A percentile compares a stretch with the other conserved stretches of the same genome.
These are phyloP conservation scores for Poicephalus meyeri DNA, from an alignment of 2,113 vertebrate species.

Conservation along the genomic window DNA sequence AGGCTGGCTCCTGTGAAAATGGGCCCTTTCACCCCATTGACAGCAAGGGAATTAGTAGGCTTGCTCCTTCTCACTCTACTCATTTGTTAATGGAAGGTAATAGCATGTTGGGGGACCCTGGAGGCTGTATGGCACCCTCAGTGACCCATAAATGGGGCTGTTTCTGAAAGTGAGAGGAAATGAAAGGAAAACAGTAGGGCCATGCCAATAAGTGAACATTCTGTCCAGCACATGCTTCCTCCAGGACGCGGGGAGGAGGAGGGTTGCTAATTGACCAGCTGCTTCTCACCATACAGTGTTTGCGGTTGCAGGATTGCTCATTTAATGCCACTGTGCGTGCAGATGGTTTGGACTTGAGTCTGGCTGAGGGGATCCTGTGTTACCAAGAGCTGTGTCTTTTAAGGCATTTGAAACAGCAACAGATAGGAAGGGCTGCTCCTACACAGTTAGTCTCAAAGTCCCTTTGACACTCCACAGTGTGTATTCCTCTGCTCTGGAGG, in stretches of 20 bases:
- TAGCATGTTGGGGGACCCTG: background rate
- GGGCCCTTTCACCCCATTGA: background rate
- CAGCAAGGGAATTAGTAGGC: background rate
- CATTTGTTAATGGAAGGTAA: background rate
- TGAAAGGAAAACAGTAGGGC: background rate
- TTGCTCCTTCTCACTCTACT: background rate
- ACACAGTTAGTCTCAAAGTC: background rate
- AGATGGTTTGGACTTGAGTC: background rate
- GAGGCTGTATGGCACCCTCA: background rate
- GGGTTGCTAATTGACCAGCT: background rate
- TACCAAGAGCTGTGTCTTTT: background rate
- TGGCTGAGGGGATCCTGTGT: background rate
- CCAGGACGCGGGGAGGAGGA: background rate
- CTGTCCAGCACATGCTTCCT: background rate
- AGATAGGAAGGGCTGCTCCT: background rate
- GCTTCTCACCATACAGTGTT: background rate
- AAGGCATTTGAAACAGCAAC: background rate
- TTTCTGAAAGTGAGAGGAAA: background rate
- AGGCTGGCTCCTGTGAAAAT: background rate
- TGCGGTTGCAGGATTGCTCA: background rate
- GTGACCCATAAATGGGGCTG: background rate
- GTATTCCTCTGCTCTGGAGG: background rate
- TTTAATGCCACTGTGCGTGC: background rate
- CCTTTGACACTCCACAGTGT: background rate
- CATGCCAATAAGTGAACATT: background rate